These are phyloP conservation scores for Gobionotothen gibberifrons DNA, from an alignment of 2,797 vertebrate genomes.

Conservation along the genomic window DNA sequence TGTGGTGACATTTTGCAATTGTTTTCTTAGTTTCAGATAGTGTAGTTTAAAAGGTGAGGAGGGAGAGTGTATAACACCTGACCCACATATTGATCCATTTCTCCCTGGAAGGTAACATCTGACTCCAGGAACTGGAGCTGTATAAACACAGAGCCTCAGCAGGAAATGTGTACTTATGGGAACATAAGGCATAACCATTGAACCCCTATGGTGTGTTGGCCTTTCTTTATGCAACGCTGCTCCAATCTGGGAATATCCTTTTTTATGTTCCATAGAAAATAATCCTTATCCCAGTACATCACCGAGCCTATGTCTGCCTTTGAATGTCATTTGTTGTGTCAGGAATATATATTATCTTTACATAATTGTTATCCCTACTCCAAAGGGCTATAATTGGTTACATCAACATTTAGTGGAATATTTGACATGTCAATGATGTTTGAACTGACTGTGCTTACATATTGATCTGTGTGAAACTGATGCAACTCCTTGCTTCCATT, in stretches of 20 bases:
- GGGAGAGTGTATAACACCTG: slow-evolving; percentile 1
- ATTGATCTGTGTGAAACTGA: slow-evolving; percentile 46
- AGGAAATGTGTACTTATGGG: background rate
- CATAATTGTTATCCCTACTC: background rate
- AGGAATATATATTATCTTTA: background rate
- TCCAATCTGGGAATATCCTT: slow-evolving; percentile 3
- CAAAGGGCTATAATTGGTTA: background rate
- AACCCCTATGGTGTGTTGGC: background rate
- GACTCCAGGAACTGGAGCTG: slow-evolving; percentile 3
- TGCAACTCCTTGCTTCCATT: slow-evolving; percentile 13
- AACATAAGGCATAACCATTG: slow-evolving; percentile 1
- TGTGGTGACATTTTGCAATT: background rate
- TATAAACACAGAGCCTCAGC: slow-evolving; percentile 5
- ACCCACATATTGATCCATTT: slow-evolving; percentile 31
- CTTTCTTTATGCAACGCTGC: slow-evolving; percentile 1
- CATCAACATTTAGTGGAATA: background rate
- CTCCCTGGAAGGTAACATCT: slow-evolving; percentile 14
- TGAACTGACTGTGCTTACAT: slow-evolving; percentile 30
- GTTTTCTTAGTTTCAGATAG: slow-evolving; percentile 14
- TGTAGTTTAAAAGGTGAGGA: slow-evolving; percentile 1
- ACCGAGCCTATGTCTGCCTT: background rate
- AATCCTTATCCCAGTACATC: slow-evolving; percentile 4
- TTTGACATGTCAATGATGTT: slow-evolving; percentile 31
- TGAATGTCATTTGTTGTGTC: background rate
- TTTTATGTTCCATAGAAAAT: background rate